phyloP scores from a whole-genome alignment of 2,113 vertebrate species.

The Tylochromis polylepis region DNA sequence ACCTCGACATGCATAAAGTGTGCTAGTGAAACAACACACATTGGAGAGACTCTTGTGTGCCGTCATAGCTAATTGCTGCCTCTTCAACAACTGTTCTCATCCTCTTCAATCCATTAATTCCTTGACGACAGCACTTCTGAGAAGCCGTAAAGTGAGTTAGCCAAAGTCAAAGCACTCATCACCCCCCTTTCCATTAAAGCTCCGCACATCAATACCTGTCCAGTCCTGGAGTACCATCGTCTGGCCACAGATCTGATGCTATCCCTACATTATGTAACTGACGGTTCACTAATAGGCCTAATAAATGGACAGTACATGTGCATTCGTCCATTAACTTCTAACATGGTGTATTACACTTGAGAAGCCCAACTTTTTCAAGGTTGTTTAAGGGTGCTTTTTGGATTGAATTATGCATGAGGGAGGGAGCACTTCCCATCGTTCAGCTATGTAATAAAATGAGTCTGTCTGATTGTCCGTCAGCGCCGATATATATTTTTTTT shows the following conservation, averaged over 20 bases:
- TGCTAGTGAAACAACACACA: background rate
- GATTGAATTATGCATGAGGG: constrained; percentile 50
- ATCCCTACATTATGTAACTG: constrained; percentile 1
- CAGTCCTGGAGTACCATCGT: background rate
- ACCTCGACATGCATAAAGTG: background rate
- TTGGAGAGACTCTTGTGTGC: constrained; percentile 34
- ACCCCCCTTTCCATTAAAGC: constrained; percentile 51
- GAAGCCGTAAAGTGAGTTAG: constrained; percentile 61
- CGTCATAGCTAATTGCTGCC: constrained; percentile 52
- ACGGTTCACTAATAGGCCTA: constrained; percentile 40
- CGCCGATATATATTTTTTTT: background rate
- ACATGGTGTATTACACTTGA: constrained; percentile 30
- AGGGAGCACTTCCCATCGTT: background rate
- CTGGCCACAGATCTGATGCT: constrained; percentile 14
- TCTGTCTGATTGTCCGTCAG: background rate
- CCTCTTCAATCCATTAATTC: constrained; percentile 56
- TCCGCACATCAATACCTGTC: constrained; percentile 50
- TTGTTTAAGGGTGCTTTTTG: constrained; percentile 67
- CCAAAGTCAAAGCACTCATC: constrained; percentile 62
- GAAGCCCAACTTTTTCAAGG: constrained; percentile 55
- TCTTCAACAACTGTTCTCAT: constrained; percentile 38
- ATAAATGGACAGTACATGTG: constrained; percentile 57
- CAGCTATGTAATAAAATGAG: constrained; percentile 16
- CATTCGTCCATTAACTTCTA: constrained; percentile 64
- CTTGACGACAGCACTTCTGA: constrained; percentile 59